Conservation (phyloP, 2,797 vertebrate species). For the Eptatretus atami region DNA sequence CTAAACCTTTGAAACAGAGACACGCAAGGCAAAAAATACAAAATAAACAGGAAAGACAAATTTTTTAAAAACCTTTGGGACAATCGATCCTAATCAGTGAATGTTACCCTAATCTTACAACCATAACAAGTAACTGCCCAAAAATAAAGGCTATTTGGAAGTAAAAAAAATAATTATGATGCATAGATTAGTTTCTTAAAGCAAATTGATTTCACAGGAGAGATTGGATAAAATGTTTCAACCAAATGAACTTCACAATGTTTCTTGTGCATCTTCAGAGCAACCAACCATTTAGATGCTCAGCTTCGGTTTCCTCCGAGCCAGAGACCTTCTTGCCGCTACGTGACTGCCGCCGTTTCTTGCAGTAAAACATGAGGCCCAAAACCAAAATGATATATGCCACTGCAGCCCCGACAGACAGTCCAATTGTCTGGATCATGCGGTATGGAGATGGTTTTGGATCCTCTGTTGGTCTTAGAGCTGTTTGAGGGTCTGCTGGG, state of each 20-base stretch:
- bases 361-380: constrained; percentile 98
- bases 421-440: constrained; percentile 93
- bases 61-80: too few relatives aligned
- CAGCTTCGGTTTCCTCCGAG: constrained; percentile 79
- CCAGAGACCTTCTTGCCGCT: constrained; percentile 42
- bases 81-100: too few relatives aligned
- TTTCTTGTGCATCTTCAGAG: not conserved
- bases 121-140: too few relatives aligned
- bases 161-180: too few relatives aligned
- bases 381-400: constrained; percentile 85
- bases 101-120: too few relatives aligned
- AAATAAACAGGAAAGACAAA: too few relatives aligned
- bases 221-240: not conserved
- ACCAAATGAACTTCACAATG: constrained; percentile 3
- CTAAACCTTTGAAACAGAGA: too few relatives aligned
- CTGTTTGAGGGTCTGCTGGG: not conserved
- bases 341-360: constrained; percentile 66
- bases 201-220: too few relatives aligned
- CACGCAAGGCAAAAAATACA: too few relatives aligned
- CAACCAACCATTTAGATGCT: constrained; percentile 56
- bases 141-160: too few relatives aligned
- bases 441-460: constrained; percentile 54
- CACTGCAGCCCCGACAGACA: constrained; percentile 71
- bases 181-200: too few relatives aligned
- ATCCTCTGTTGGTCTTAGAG: constrained; percentile 3